Evolutionary conservation across 2,113 vertebrate genomes (phyloP).

Genomic region (Ailuropoda melanoleuca): DNA sequence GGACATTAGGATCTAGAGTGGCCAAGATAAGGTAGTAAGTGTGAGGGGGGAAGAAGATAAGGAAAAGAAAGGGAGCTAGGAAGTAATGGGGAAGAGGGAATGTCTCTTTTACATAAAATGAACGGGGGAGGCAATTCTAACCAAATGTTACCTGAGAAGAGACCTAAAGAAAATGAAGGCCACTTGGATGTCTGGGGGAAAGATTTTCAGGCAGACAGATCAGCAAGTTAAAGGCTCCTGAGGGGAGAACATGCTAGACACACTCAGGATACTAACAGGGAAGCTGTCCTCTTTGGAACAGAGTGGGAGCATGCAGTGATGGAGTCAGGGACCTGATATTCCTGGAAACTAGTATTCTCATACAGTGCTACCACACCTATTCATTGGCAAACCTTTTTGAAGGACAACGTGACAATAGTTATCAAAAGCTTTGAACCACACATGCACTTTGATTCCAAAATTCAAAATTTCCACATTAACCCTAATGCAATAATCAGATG

Average conservation of each 20-base stretch:
- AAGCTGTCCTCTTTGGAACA: too few species aligned
- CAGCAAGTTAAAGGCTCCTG: neutral
- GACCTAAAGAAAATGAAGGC: neutral
- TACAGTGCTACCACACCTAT: rapidly evolving
- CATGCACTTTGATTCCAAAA: neutral
- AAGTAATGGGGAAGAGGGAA: too few species aligned
- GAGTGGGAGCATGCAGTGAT: rapidly evolving
- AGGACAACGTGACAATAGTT: neutral
- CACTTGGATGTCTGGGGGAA: neutral
- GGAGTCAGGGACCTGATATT: neutral
- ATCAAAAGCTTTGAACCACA: neutral
- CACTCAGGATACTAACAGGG: too few species aligned
- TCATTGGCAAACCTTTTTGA: neutral
- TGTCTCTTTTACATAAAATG: neutral
- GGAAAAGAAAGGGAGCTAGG: neutral
- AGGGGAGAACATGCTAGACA: neutral
- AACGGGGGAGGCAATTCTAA: neutral
- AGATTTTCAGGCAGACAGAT: neutral
- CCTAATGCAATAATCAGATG: neutral
- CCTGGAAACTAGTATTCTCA: neutral
- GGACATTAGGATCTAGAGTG: neutral
- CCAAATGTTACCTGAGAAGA: neutral
- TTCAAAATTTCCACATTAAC: neutral
- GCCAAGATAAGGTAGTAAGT: neutral
- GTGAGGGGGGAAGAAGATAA: neutral